Percentiles rank a stretch among this genome's conserved stretches.
phyloP scores from a whole-genome alignment of 2,113 vertebrate genomes.

The Sardina pilchardus region DNA sequence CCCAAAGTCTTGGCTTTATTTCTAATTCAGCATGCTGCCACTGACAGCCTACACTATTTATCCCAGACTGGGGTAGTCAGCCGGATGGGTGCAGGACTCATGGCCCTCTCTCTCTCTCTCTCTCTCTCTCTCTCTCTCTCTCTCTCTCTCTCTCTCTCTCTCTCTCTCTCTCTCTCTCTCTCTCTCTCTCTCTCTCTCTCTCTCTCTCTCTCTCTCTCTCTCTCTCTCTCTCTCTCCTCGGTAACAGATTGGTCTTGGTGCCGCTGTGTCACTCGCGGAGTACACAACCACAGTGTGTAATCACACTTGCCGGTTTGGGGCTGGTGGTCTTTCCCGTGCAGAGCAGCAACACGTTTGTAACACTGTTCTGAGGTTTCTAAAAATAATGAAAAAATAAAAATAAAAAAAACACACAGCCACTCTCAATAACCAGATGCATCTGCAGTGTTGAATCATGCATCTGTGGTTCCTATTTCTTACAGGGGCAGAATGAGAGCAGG shows the following conservation, averaged over 20 bases:
- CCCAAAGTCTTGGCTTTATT: slow-evolving; percentile 19
- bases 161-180: neutral
- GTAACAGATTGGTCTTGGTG: neutral
- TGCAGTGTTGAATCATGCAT: neutral
- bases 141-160: neutral
- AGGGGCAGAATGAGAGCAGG: neutral
- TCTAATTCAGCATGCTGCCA: neutral
- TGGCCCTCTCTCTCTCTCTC: neutral
- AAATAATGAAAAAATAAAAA: neutral
- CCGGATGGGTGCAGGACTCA: neutral
- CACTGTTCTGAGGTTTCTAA: neutral
- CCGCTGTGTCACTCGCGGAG: neutral
- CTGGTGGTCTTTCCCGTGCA: neutral
- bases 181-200: neutral
- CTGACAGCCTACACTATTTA: neutral
- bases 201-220: neutral
- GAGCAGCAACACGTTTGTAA: neutral
- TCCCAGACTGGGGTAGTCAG: neutral
- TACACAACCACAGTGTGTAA: neutral
- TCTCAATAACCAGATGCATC: neutral
- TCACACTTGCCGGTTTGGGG: neutral
- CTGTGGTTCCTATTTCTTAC: neutral
- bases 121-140: neutral
- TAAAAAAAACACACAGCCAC: neutral
- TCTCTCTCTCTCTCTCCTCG: neutral